Evolutionary conservation across 2,113 vertebrate genomes (phyloP).

Genomic region (Pogonocichla stellata): DNA sequence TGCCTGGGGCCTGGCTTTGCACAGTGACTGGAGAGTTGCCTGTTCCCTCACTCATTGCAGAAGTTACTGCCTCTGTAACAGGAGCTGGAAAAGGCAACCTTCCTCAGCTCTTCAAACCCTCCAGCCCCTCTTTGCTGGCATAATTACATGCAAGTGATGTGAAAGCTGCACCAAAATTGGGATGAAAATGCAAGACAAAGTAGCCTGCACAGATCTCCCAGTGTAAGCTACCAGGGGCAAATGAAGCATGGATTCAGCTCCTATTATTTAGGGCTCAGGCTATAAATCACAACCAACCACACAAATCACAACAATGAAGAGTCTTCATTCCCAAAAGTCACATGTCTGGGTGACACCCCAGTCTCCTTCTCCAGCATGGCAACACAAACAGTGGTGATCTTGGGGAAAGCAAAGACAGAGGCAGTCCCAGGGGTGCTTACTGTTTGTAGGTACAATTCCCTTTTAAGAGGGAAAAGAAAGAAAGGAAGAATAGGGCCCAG

Average conservation of each 20-base stretch:
- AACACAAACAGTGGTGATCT: neutral
- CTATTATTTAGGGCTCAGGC: neutral
- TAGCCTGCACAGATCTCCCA: neutral
- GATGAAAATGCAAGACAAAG: neutral
- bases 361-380: neutral
- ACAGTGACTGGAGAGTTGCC: neutral
- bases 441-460: neutral
- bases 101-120: neutral
- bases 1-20: neutral
- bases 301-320: too few species aligned
- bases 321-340: neutral
- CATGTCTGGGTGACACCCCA: neutral
- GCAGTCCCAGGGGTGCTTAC: neutral
- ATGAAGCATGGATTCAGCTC: neutral
- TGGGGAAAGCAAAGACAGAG: neutral
- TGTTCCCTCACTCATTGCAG: neutral
- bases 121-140: neutral
- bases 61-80: neutral
- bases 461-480: neutral
- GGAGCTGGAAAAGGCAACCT: neutral
- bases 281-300: neutral
- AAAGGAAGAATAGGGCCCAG: neutral
- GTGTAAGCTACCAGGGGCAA: neutral
- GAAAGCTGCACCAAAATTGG: neutral
- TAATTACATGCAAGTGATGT: rapidly evolving